Base-by-base conservation (phyloP, 2,797 vertebrate genomes). In the Naso thynnoides region DNA sequence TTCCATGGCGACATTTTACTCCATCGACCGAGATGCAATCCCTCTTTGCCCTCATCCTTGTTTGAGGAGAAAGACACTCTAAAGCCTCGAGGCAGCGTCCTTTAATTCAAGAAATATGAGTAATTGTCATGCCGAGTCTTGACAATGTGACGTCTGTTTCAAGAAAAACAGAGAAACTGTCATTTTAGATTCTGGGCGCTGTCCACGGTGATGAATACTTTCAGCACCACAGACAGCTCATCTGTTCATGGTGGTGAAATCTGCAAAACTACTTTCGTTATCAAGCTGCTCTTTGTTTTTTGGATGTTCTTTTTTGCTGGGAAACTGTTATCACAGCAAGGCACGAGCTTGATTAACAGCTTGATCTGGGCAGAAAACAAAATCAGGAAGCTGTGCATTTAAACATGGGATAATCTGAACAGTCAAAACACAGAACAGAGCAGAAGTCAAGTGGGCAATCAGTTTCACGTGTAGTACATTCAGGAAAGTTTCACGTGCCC, bases 1-100 rank as follows among this genome's bases (percentile, higher is more conserved):
- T 87, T 88, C 88, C 86, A 89, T 89, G 88, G 85, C 2, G 64
- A 91, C 82, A 57, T 70, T 53, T 74, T 54, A 62, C 67, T 81
- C 71, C 73, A 81, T 81, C 45, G 29, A 79, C 80, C 19, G 1
- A 76, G 70, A 82, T 68, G 76, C 81, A 81, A 75, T 87, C 70
- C 68, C 0, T 54, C 38, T 29, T 6, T 70, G 47, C 76, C 39
- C 21, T 1, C n/a, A n/a, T n/a, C n/a, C n/a, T n/a, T n/a, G n/a
- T 18, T 2, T 21, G 18, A 50, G 31, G 23, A 45, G 48, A 56
- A 39, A 56, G 9, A 6, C 8, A 9, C 14, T 15, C 19, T 0
- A 42, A 68, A 71, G 48, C 52, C 13, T 39, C 0, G 0, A 70
- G 39, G 67, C 31, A 27, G 47, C 7, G 10, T 59, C 31, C 13